Conservation (phyloP, 2,113 vertebrate genomes). For the Bubo bubo region DNA sequence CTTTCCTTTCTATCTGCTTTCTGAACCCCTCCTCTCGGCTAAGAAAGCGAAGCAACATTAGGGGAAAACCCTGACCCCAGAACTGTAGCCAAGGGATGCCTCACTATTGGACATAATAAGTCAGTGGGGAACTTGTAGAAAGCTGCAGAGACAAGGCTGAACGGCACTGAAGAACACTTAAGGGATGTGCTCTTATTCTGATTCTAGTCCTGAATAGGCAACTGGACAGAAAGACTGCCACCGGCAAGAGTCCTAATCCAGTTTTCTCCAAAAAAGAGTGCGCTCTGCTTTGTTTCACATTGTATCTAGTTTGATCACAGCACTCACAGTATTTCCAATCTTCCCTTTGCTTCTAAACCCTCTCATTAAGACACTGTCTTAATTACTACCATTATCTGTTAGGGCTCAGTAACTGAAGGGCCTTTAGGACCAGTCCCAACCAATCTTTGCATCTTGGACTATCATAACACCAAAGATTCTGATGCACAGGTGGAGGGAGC, state of each 20-base stretch:
- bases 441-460: neutral
- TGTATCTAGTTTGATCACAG: neutral
- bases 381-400: neutral
- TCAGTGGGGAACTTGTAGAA: neutral
- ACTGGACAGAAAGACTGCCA: neutral
- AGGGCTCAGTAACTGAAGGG: neutral
- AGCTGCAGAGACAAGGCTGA: neutral
- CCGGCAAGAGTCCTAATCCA: neutral
- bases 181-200: neutral
- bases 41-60: neutral
- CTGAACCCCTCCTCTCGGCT: neutral
- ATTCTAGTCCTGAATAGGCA: neutral
- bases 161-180: neutral
- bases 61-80: neutral
- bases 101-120: neutral
- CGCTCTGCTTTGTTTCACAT: neutral
- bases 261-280: neutral
- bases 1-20: neutral
- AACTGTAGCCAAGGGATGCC: neutral
- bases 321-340: neutral
- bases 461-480: neutral
- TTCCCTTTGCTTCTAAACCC: neutral
- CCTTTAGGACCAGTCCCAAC: neutral
- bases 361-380: neutral
- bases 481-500: rapidly evolving